A percentile compares a stretch with the other conserved stretches of the same genome.
Conservation (phyloP, 2,888 invertebrate genomes). For the Pocota personata region DNA sequence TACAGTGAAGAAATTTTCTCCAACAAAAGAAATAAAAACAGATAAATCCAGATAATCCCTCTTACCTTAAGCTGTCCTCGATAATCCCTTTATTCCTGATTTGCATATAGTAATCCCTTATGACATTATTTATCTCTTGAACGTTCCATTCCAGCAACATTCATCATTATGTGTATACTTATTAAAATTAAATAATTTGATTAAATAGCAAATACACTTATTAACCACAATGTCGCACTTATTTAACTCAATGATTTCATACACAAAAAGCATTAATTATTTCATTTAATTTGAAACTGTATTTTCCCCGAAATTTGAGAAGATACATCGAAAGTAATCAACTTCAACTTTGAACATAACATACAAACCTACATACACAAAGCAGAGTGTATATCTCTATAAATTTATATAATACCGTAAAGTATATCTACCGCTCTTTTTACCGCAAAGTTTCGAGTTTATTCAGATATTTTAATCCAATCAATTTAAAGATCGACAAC, state of each 20-base stretch:
- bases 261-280: neutral
- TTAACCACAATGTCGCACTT: neutral
- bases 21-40: no score
- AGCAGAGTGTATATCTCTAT: neutral
- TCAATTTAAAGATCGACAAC: slow-evolving; percentile 21
- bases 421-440: neutral
- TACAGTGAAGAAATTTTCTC: no score
- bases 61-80: slow-evolving; percentile 1
- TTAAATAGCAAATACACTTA: neutral
- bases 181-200: neutral
- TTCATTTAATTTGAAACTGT: neutral
- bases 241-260: neutral
- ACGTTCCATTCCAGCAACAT: neutral
- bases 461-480: slow-evolving; percentile 23
- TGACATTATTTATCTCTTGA: neutral
- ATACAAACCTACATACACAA: neutral
- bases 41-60: no score
- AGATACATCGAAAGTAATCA: neutral
- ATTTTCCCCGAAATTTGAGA: neutral
- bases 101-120: slow-evolving; percentile 13
- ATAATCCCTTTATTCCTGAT: slow-evolving; percentile 26
- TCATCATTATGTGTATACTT: neutral
- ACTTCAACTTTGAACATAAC: neutral
- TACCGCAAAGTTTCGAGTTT: slow-evolving; percentile 17
- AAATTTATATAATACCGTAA: neutral